Base-by-base conservation (phyloP, 1,140 invertebrate species). In the Neodiprion fabricii region DNA sequence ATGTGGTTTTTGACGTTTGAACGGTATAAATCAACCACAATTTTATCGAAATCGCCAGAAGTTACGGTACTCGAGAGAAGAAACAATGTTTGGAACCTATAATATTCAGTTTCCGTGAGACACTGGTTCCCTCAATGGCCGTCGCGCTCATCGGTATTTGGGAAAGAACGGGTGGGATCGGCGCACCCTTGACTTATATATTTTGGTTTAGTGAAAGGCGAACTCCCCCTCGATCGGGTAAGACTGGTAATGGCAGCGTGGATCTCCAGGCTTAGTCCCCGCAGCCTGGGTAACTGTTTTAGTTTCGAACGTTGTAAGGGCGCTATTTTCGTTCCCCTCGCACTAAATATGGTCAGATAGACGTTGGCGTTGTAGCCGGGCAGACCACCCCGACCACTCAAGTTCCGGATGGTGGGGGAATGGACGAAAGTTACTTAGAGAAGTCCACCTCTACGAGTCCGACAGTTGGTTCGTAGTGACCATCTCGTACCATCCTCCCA, bases 271-370 rank as follows among this genome's bases (percentile, higher is more conserved):
- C 28, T 21, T 21, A 47, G 50, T 40, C 28, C 67, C 71, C 78
- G 76, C 75, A 17, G n/a, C 11, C 53, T 17, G 11, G 72, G 80
- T 79, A 83, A 85, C 83, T 83, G 83, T 84, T 85, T 85, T 84
- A 85, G 83, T 85, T 61, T 61, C 78, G 81, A 85, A 82, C 81
- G 78, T 74, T 77, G 81, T 83, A 84, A 81, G 81, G 81, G 77
- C 80, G 83, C 83, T 85, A 85, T 85, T 85, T 87, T 82, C 78
- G 86, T 85, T 80, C 77, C 74, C 82, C 85, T 84, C 86, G 81
- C 80, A 86, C 87, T 89, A 89, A 87, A 89, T 89, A 89, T 87
- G 87, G 87, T 88, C 86, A 86, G 85, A 85, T 86, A 82, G 82
- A 78, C 78, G 79, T 85, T 80, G 79, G 79, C 81, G 81, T 83